Evolutionary conservation across 2,113 vertebrate species (phyloP), one percentile per base, ranked within the genome.

Genomic region (Microcebus ravelobensis): DNA sequence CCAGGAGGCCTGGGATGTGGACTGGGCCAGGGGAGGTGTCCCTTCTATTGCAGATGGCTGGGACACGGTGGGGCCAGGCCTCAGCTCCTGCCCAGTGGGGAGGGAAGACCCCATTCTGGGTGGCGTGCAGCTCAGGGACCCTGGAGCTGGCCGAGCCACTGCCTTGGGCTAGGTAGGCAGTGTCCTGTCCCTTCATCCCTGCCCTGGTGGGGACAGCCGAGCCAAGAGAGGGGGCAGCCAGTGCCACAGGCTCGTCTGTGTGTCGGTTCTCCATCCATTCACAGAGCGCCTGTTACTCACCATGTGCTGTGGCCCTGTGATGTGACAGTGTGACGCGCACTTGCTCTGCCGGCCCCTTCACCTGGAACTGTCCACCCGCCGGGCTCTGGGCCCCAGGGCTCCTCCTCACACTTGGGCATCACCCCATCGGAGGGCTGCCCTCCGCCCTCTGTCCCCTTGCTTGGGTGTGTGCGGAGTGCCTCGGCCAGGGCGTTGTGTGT

Each of bases 1-100:
- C 27, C 71, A 6, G 57, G 23, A 73, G 61, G 29, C 50, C 77
- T 50, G 39, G 9, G 59, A 52, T 31, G 71, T 3, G 12, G 27
- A 63, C 73, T 95, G 55, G n/a, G 95, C 97, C 70, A 96, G 97
- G 98, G 96, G 79, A 98, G 97, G 97, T 92, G 31, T 67, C 52
- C 97, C 93, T 97, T 31, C 0, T 36, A 89, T 87, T 96, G 97
- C 98, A 67, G 23, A 8, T 68, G 63, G 50, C 7, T 25, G 45
- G 31, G 25, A n/a, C 31, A 7, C 23, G 52, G 59, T 36, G 5
- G 70, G 45, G 45, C n/a, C n/a, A 48, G n/a, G 63, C 25, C 45
- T 42, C 25, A 11, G 85, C 59, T 85, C 83, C 61, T 76, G 55
- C 21, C 34, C 25, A 14, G 15, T 17, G 17, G 23, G 82, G 63